Conservation (phyloP, 2,797 vertebrate species). For the Acanthornis magna region DNA sequence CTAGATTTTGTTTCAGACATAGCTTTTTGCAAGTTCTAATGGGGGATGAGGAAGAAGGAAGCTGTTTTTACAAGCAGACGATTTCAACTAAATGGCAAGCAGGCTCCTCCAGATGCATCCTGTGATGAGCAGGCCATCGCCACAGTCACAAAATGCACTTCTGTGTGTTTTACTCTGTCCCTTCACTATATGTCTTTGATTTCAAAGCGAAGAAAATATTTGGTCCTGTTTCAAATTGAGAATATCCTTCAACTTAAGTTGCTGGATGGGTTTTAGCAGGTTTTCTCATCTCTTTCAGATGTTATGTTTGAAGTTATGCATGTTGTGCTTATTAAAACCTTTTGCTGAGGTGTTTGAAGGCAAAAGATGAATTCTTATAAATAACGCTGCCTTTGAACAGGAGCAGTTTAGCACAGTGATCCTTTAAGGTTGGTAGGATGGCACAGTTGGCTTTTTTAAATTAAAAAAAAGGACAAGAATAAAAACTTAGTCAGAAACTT, state of each 20-base stretch:
- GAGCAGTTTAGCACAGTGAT: neutral
- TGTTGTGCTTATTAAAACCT: neutral
- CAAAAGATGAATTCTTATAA: neutral
- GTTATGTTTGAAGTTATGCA: neutral
- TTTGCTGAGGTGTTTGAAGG: neutral
- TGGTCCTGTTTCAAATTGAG: neutral
- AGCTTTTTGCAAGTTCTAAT: neutral
- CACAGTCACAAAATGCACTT: neutral
- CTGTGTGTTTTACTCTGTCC: neutral
- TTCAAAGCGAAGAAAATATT: neutral
- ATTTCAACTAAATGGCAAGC: neutral
- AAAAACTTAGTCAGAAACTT: neutral
- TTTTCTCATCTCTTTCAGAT: neutral
- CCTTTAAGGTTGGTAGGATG: neutral
- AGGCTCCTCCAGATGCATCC: neutral
- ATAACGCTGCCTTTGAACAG: neutral
- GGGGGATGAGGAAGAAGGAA: neutral
- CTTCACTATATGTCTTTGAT: neutral
- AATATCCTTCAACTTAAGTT: neutral
- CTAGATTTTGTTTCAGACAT: neutral
- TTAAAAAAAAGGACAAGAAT: neutral
- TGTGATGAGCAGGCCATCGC: neutral
- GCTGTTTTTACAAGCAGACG: neutral
- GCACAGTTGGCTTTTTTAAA: neutral
- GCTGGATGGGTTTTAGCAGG: neutral